Evolutionary conservation across 2,797 vertebrate species (phyloP).

Genomic region (Brotogeris chrysoptera): DNA sequence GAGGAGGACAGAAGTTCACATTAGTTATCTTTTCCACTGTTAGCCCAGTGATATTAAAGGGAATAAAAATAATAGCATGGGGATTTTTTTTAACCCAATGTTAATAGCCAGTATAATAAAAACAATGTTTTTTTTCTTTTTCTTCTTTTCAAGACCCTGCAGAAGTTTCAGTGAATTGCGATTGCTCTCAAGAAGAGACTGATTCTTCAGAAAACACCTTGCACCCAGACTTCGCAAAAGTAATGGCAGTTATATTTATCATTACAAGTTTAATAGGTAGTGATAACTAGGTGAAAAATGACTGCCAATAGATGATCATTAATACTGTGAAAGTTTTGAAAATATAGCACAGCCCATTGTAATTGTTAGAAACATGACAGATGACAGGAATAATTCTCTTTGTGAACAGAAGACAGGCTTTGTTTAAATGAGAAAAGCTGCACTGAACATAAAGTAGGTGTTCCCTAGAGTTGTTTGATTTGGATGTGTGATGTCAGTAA

Average conservation of each 20-base stretch:
- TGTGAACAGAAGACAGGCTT: neutral
- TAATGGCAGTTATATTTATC: slow-evolving; percentile 59
- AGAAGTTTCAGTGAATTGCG: slow-evolving; percentile 78
- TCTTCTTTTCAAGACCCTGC: slow-evolving; percentile 81
- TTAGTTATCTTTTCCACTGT: neutral
- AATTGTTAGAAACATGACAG: neutral
- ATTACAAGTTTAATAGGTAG: neutral
- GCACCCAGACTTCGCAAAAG: slow-evolving; percentile 93
- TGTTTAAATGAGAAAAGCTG: neutral
- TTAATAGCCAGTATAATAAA: neutral
- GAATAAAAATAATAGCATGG: neutral
- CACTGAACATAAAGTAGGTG: neutral
- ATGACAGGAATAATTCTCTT: neutral
- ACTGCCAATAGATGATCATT: neutral
- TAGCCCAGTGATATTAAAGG: neutral
- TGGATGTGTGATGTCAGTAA: neutral
- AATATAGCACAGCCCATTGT: neutral
- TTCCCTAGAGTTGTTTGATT: neutral
- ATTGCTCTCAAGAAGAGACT: slow-evolving; percentile 82
- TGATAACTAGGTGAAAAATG: neutral
- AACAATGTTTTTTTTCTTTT: neutral
- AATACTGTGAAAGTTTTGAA: neutral
- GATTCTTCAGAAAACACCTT: slow-evolving; percentile 87
- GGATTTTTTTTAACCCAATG: neutral
- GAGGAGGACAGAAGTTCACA: neutral